These are phyloP conservation scores for Dioctria rufipes DNA, from an alignment of 2,888 invertebrate genomes.

Conservation along the genomic window DNA sequence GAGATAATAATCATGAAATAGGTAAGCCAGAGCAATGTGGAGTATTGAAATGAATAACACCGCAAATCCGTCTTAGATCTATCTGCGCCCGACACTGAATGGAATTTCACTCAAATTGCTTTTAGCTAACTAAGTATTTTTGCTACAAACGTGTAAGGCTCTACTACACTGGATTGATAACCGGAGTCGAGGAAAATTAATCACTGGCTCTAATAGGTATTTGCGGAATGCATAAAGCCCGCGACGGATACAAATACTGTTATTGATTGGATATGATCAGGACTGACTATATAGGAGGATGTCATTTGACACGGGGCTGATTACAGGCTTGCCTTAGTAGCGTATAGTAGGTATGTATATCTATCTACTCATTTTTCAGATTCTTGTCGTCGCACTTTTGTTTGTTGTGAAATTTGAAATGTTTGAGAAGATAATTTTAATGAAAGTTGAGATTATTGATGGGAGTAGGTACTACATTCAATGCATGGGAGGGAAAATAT, in stretches of 20 bases:
- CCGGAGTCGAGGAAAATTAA: constrained; percentile 6
- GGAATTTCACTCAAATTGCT: too few relatives aligned
- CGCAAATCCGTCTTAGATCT: too few relatives aligned
- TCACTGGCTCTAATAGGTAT: constrained; percentile 5
- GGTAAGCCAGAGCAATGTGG: not conserved
- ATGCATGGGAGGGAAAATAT: too few relatives aligned
- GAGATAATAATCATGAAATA: not conserved
- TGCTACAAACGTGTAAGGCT: not conserved
- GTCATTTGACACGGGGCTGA: constrained; percentile 25
- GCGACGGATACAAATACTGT: not conserved
- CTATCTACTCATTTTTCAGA: too few relatives aligned
- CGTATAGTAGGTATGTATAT: too few relatives aligned
- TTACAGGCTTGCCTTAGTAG: not conserved
- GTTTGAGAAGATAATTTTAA: too few relatives aligned
- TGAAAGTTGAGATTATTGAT: too few relatives aligned
- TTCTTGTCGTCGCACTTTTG: too few relatives aligned
- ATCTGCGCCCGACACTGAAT: too few relatives aligned
- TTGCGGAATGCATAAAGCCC: constrained; percentile 19
- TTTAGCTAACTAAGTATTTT: too few relatives aligned
- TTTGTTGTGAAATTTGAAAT: too few relatives aligned
- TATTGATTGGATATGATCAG: constrained; percentile 28
- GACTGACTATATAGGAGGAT: not conserved
- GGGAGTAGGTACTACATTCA: too few relatives aligned
- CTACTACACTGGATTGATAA: not conserved
- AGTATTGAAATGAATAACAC: not conserved